Conservation (phyloP, 2,888 invertebrate genomes). For the Eristalinus aeneus region DNA sequence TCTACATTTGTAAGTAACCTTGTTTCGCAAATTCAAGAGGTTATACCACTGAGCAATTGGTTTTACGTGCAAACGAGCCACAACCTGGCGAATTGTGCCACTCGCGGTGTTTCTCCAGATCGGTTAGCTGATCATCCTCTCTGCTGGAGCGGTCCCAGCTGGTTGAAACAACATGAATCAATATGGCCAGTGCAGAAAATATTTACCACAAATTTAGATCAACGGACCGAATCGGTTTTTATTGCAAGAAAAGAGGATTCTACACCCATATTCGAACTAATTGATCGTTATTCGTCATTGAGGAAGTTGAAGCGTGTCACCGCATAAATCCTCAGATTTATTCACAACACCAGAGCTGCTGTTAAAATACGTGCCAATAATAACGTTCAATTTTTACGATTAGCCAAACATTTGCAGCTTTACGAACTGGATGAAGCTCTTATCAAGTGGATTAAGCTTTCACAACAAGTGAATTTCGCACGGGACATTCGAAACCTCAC, state of each 20-base stretch:
- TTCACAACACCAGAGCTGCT: too few relatives aligned
- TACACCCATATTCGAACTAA: too few relatives aligned
- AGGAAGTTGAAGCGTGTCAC: constrained; percentile 9
- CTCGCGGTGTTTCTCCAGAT: background rate
- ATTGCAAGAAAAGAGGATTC: too few relatives aligned
- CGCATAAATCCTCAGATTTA: constrained; percentile 1
- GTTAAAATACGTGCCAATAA: too few relatives aligned
- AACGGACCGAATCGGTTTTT: constrained; percentile 26
- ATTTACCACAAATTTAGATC: constrained; percentile 24
- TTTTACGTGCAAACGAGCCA: background rate
- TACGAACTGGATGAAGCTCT: constrained; percentile 19
- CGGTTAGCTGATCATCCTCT: background rate
- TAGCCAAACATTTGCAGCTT: background rate
- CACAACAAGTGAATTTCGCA: too few relatives aligned
- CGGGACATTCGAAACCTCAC: too few relatives aligned
- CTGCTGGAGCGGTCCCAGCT: background rate
- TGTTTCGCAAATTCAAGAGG: too few relatives aligned
- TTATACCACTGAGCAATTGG: too few relatives aligned
- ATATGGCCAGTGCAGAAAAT: background rate
- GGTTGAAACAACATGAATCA: background rate
- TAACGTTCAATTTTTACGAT: too few relatives aligned
- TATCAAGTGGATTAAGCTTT: constrained; percentile 1
- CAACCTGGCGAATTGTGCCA: background rate
- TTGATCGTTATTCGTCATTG: background rate
- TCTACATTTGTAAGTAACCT: too few relatives aligned